Evolutionary conservation across 2,113 vertebrate genomes (phyloP), one percentile per base, ranked within the genome.

Genomic region (Forbesichthys papilliferus): DNA sequence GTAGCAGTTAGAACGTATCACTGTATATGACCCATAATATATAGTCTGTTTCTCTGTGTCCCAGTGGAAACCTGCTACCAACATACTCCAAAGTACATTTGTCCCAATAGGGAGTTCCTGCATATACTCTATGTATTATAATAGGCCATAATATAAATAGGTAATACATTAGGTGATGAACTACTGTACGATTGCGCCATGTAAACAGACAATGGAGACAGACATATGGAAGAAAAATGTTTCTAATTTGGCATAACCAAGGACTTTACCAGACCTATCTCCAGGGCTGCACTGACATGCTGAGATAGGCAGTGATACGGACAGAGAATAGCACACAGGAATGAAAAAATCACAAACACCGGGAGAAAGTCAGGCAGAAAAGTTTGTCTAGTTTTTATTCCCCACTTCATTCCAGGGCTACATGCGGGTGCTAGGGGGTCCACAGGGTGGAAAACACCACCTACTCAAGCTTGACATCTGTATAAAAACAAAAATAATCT

Each of bases 401-500:
- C 56, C 57, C 66, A 27, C 65, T 48, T 66, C 65, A 71, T 68
- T 46, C 48, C 66, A 49, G 59, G 61, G 84, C 49, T 64, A 81
- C 71, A 77, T 75, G 86, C 79, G 78, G 79, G 79, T 73, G 87
- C 75, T 48, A 64, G 77, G 71, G 82, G 69, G 83, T 73, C 68
- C 67, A 75, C 62, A 79, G 79, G 87, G 81, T 91, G 89, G 87
- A 91, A 93, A 94, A 90, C 88, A 92, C 87, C 89, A 89, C 75
- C 89, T 90, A 92, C 87, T 94, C 87, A 88, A 87, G 91, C 91
- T 87, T 93, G 89, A 92, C 91, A 92, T 93, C 87, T 93, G 88
- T 93, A 93, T 92, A 93, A 94, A 94, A 95, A 93, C 91, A 95
- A 93, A 93, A 95, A 94, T 93, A 93, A 94, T 94, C 93, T 93